Conservation (phyloP, 2,888 invertebrate genomes). For the Disparrhopalites patrizii region DNA sequence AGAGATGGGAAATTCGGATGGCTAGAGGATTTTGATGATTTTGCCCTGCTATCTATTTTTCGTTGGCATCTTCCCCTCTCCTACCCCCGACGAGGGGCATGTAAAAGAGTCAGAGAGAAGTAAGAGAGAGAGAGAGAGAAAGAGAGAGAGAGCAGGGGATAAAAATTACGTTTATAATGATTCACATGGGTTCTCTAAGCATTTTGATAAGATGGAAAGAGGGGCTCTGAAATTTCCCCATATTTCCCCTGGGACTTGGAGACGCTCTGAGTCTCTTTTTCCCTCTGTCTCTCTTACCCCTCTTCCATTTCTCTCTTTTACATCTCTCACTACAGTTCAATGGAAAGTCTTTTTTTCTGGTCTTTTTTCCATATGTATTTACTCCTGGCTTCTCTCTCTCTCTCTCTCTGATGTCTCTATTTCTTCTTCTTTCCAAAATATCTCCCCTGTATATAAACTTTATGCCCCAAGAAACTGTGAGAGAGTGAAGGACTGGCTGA, state of each 20-base stretch:
- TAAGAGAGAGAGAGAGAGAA: slow-evolving; percentile 29
- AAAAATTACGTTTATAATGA: slow-evolving; percentile 49
- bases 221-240: slow-evolving; percentile 44
- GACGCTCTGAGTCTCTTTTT: slow-evolving; percentile 12
- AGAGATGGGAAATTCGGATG: too few species aligned
- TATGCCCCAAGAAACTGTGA: too few species aligned
- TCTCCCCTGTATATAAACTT: background rate
- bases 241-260: slow-evolving; percentile 46
- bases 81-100: too few species aligned
- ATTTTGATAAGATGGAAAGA: slow-evolving; percentile 46
- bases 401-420: background rate
- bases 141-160: slow-evolving; percentile 39
- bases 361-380: too few species aligned
- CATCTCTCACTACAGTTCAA: slow-evolving; percentile 12
- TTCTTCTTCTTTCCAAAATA: background rate
- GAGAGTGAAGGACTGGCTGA: too few species aligned
- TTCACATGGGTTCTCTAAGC: slow-evolving; percentile 48
- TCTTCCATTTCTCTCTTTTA: slow-evolving; percentile 16
- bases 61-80: too few species aligned
- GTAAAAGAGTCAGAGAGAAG: slow-evolving; percentile 19
- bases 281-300: background rate
- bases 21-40: too few species aligned
- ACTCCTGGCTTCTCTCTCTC: slow-evolving; percentile 7
- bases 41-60: too few species aligned
- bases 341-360: slow-evolving; percentile 17